Evolutionary conservation across 2,888 invertebrate genomes (phyloP).

Genomic region (Dynastes maya): DNA sequence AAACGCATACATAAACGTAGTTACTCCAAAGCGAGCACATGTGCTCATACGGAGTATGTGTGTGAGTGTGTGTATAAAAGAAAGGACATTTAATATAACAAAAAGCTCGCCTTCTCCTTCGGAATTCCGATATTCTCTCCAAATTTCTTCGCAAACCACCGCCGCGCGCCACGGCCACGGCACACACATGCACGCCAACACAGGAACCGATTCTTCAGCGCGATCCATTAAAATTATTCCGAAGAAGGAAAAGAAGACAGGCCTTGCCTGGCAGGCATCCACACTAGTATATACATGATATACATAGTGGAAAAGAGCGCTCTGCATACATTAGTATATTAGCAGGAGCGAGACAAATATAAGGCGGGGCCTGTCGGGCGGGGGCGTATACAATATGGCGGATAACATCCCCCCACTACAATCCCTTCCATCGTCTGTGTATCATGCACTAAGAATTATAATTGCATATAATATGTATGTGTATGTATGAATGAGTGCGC

Average conservation of each 20-base stretch:
- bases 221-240: constrained; percentile 71
- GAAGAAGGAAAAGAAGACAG: constrained; percentile 56
- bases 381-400: constrained; percentile 71
- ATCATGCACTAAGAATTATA: constrained; percentile 70
- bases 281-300: constrained; percentile 66
- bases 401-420: constrained; percentile 66
- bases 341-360: constrained; percentile 61
- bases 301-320: constrained; percentile 65
- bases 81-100: constrained; percentile 54
- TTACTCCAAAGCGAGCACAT: neutral
- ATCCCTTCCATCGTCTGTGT: constrained; percentile 65
- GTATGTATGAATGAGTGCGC: constrained; percentile 62
- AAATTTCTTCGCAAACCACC: constrained; percentile 62
- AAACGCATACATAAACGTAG: constrained; percentile 22
- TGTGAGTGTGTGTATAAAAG: constrained; percentile 40
- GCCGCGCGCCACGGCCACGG: constrained; percentile 59
- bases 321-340: constrained; percentile 54
- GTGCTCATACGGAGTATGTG: constrained; percentile 3
- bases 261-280: constrained; percentile 44
- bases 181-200: constrained; percentile 48
- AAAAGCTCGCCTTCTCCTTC: constrained; percentile 51
- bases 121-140: constrained; percentile 57
- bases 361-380: constrained; percentile 67
- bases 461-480: constrained; percentile 70
- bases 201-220: constrained; percentile 67